phyloP scores from a whole-genome alignment of 2,888 invertebrate species.

The Latrodectus elegans region DNA sequence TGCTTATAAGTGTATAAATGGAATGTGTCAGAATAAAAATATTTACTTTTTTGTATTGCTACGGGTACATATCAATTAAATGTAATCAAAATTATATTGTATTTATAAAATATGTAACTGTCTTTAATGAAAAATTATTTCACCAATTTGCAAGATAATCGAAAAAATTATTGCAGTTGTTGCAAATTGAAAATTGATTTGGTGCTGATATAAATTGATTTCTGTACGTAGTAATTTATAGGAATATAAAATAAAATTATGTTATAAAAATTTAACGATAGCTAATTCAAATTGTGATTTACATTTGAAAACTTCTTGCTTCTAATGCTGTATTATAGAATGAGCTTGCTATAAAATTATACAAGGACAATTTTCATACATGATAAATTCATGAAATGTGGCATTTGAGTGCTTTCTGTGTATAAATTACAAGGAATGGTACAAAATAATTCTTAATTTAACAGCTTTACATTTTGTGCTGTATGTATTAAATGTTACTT shows the following conservation, averaged over 20 bases:
- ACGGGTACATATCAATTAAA: constrained; percentile 26
- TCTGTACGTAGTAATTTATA: background rate
- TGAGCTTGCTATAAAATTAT: constrained; percentile 44
- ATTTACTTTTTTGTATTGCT: background rate
- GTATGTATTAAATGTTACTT: constrained; percentile 29
- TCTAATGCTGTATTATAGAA: constrained; percentile 55
- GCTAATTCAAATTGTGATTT: too few relatives aligned
- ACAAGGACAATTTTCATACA: background rate
- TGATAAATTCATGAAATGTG: too few relatives aligned
- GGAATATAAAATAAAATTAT: background rate
- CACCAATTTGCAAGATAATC: constrained; percentile 56
- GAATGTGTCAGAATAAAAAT: too few relatives aligned
- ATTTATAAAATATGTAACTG: background rate
- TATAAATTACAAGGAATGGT: constrained; percentile 7
- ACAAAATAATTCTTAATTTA: constrained; percentile 14
- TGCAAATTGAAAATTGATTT: constrained; percentile 6
- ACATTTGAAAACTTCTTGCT: constrained; percentile 13
- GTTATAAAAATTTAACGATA: too few relatives aligned
- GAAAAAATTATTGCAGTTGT: constrained; percentile 30
- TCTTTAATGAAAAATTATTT: background rate
- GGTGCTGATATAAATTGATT: background rate
- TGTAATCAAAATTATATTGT: constrained; percentile 10
- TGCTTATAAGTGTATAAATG: too few relatives aligned
- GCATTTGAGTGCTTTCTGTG: constrained; percentile 21
- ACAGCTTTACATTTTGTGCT: constrained; percentile 21